Conservation (phyloP, 1,140 invertebrate species). For the Zaprionus ornatus region DNA sequence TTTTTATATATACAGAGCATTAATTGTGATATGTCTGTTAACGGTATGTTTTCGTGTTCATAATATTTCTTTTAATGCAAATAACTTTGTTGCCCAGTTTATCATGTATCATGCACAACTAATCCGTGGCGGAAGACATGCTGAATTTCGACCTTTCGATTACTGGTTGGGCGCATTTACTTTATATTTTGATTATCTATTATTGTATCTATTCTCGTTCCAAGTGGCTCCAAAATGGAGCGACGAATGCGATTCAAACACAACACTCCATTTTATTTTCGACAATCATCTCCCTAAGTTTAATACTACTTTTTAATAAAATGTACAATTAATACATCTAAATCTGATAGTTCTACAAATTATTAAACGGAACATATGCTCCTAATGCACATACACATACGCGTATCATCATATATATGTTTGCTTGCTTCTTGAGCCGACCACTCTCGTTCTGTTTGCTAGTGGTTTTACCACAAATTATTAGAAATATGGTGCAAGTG, state of each 20-base stretch:
- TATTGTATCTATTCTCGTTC: constrained; percentile 57
- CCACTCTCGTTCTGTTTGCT: constrained; percentile 61
- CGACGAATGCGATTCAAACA: constrained; percentile 20
- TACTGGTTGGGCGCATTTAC: constrained; percentile 49
- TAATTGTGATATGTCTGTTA: constrained; percentile 39
- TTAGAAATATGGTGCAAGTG: constrained; percentile 74
- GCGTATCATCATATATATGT: constrained; percentile 28
- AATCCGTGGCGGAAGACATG: constrained; percentile 59
- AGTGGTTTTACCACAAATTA: constrained; percentile 74
- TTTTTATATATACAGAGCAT: constrained; percentile 15
- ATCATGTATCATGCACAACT: constrained; percentile 69
- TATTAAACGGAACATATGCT: constrained; percentile 72
- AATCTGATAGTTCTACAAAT: constrained; percentile 28
- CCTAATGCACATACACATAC: constrained; percentile 42
- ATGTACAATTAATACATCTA: no score
- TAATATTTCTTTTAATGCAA: neutral
- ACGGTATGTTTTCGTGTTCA: constrained; percentile 20
- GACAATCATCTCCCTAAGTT: no score
- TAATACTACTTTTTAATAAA: no score
- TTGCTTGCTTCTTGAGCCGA: constrained; percentile 60
- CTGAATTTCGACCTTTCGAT: constrained; percentile 56
- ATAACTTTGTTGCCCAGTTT: constrained; percentile 33
- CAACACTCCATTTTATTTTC: no score
- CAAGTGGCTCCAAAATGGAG: constrained; percentile 49
- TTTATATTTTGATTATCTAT: constrained; percentile 57